Conservation (phyloP, 2,888 invertebrate species). For the Synanthedon myopaeformis region DNA sequence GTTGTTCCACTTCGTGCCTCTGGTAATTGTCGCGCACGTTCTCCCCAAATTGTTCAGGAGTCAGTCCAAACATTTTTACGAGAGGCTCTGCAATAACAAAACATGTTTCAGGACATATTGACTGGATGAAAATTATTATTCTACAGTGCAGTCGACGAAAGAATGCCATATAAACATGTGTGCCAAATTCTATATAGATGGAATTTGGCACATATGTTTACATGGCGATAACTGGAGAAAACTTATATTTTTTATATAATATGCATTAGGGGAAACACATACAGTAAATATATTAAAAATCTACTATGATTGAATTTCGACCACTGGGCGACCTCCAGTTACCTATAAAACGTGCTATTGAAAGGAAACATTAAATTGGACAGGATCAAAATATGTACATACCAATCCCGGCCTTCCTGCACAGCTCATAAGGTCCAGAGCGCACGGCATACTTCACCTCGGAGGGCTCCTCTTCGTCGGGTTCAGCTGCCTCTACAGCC, state of each 20-base stretch:
- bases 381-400: slow-evolving; percentile 10
- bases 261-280: no score
- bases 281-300: no score
- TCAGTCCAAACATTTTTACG: slow-evolving; percentile 91
- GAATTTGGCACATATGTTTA: no score
- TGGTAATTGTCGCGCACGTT: slow-evolving; percentile 96
- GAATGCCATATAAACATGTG: no score
- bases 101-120: no score
- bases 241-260: no score
- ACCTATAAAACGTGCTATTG: background rate
- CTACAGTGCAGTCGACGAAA: no score
- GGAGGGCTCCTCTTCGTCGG: slow-evolving; percentile 69
- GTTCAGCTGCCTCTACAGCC: slow-evolving; percentile 61
- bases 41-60: slow-evolving; percentile 95
- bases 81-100: slow-evolving; percentile 71
- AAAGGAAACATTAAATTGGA: background rate
- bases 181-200: no score
- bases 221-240: no score
- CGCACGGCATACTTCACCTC: slow-evolving; percentile 87
- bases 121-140: no score
- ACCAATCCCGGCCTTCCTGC: slow-evolving; percentile 86
- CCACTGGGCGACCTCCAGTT: no score
- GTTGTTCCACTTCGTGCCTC: slow-evolving; percentile 94
- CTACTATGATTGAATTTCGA: no score
- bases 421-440: slow-evolving; percentile 90